Evolutionary conservation across 2,113 vertebrate genomes (phyloP), one percentile per base, ranked within the genome.

Genomic region (Phaethornis superciliosus): DNA sequence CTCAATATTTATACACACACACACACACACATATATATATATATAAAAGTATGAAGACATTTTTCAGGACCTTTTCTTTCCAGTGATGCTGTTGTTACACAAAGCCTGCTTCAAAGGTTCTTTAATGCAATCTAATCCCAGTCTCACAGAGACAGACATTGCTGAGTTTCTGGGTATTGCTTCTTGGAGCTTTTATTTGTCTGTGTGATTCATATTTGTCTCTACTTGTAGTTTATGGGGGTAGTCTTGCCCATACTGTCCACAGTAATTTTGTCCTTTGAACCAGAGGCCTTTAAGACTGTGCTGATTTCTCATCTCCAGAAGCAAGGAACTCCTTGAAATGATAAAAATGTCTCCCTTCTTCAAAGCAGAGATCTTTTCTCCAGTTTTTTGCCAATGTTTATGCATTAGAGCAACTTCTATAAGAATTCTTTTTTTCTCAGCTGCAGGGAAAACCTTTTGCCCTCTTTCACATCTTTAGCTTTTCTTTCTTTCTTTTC

Each of bases 21-120:
- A 40, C 10, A 37, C 37, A 37, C 37, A 37, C n/a, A n/a, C n/a
- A 40, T 40, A 40, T 40, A 40, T 40, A 40, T 84, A 63, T 17
- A 81, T 3, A 23, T 69, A 93, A 81, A 94, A 77, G 60, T 68
- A 90, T 86, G 85, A 91, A 84, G 93, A 95, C 22, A 88, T 90
- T 90, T 94, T 95, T 96, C 91, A 93, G 74, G 77, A 64, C 72
- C 52, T 94, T 96, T 93, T 86, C 86, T 88, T 94, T 84, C 80
- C 80, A 88, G 44, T 17, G 26, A 77, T 42, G 40, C 26, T 88
- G 72, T 76, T 89, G 30, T 58, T 88, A 64, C 52, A 90, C 64
- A 81, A 90, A 93, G 33, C 35, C 56, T 68, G 35, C 80, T 95
- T 69, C 78, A 46, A 79, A 91, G 22, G 49, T 81, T 71, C 71